Base-by-base conservation (phyloP, 2,888 invertebrate genomes). In the Drosophila sordidula region DNA sequence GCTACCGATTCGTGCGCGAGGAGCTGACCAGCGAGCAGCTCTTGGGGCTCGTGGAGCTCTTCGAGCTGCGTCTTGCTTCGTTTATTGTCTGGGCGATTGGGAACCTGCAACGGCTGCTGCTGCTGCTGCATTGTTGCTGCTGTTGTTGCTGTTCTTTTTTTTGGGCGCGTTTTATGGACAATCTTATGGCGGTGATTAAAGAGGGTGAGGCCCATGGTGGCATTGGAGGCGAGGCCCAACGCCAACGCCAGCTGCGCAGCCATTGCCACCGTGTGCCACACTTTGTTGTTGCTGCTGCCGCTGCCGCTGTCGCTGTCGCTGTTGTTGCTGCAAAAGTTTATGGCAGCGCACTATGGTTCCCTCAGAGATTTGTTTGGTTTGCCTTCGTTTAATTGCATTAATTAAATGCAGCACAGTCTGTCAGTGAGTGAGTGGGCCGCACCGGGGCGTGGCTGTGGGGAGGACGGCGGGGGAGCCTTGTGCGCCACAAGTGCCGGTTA, bases 1-100 rank as follows among this genome's bases (percentile, higher is more conserved):
- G 91, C 91, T 91, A 91, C 91, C 89, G 91, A 91, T 90, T 85
- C 82, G 82, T 68, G 70, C 61, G 49, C 83, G 86, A 74, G 73
- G 70, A 75, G 64, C 61, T 74, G 73, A 76, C 73, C 73, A 73
- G 59, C 54, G 44, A 59, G 51, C 74, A 46, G 36, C 63, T 57
- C 64, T 63, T 56, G 39, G 16, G 47, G 65, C 57, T 70, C 44
- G 18, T 18, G 18, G 18, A 52, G 65, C 57, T 70, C 44, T 45
- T 36, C 47, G 36, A n/a, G 55, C 63, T 50, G 44, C 63, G 49
- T 49, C 67, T 59, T 57, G 75, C 54, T 52, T 66, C 67, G 75
- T 64, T 75, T 73, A 59, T 73, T 76, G 77, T 71, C 77, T 76
- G 77, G 18, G n/a, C 59, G 47, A 76, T 76, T 74, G 73, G 77